phyloP scores from a whole-genome alignment of 2,888 invertebrate species.

The Drosophila nr. medialis region DNA sequence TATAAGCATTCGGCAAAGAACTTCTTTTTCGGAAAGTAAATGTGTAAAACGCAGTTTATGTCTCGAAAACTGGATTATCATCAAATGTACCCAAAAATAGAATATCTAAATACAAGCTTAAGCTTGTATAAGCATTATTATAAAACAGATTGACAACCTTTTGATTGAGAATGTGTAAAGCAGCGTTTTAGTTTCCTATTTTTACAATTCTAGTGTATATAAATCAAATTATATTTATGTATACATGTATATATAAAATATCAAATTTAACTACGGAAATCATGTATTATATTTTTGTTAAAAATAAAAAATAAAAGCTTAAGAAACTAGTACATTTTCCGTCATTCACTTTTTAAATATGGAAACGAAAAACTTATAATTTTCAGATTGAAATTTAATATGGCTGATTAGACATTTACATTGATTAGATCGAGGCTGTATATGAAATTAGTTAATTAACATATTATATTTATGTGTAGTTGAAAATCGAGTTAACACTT shows the following conservation, averaged over 20 bases:
- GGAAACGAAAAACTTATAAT: neutral
- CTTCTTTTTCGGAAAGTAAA: neutral
- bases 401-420: neutral
- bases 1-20: neutral
- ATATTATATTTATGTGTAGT: neutral
- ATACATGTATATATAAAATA: neutral
- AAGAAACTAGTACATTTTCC: neutral
- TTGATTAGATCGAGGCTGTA: neutral
- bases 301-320: neutral
- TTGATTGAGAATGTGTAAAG: neutral
- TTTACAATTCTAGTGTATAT: neutral
- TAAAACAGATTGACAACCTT: neutral
- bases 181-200: rapidly evolving
- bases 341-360: neutral
- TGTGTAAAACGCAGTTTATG: neutral
- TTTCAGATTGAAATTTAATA: neutral
- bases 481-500: too few species aligned
- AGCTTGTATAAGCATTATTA: neutral
- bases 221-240: neutral
- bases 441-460: neutral
- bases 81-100: neutral
- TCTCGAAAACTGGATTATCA: neutral
- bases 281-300: neutral
- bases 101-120: neutral
- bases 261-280: neutral